Percentiles rank a stretch among this genome's conserved stretches.
Evolutionary conservation across 2,113 vertebrate genomes (phyloP).

Genomic region (Chionodraco myersi): DNA sequence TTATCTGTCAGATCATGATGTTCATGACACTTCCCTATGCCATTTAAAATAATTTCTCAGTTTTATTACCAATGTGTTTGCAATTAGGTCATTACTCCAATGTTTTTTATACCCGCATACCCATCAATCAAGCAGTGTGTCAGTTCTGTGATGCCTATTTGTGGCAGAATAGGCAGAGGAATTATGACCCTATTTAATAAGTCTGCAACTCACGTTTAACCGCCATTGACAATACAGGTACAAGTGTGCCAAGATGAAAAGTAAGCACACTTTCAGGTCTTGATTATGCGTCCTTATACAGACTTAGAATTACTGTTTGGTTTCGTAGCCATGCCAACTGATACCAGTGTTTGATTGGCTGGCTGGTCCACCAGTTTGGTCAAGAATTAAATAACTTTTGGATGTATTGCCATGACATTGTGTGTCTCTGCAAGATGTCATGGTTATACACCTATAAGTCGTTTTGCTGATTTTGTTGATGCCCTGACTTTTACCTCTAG

Average conservation of each 20-base stretch:
- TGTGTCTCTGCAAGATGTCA: neutral
- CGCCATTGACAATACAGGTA: neutral
- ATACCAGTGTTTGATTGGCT: neutral
- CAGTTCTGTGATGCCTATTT: neutral
- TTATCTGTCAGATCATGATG: conserved; percentile 1
- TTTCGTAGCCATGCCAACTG: neutral
- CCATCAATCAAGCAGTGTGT: conserved; percentile 4
- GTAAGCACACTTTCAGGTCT: neutral
- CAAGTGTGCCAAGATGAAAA: neutral
- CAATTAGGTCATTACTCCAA: conserved; percentile 35
- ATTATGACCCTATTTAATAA: neutral
- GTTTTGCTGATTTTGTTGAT: neutral
- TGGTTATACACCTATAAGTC: neutral
- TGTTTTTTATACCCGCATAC: conserved; percentile 2
- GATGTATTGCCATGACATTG: neutral
- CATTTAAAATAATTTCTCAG: conserved; percentile 28
- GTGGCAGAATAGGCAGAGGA: neutral
- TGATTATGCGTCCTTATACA: neutral
- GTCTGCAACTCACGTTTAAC: neutral
- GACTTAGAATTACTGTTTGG: neutral
- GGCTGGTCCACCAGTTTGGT: neutral
- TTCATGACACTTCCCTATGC: conserved; percentile 32
- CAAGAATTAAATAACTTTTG: neutral
- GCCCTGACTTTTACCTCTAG: no score
- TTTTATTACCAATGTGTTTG: conserved; percentile 27